Conservation (phyloP, 2,113 vertebrate genomes). For the Catharus bicknelli region DNA sequence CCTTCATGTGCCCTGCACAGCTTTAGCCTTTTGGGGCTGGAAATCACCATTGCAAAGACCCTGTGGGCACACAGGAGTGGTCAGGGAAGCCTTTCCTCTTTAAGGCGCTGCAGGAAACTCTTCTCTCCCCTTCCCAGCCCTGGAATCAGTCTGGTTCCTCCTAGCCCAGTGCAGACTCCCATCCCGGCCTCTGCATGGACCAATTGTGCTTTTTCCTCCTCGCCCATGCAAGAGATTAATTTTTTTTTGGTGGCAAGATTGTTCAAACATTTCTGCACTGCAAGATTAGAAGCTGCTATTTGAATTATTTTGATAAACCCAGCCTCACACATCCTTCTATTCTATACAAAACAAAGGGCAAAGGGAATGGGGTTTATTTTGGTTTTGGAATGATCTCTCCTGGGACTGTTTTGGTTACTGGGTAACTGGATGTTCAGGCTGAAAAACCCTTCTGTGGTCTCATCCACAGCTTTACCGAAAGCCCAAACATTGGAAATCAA, state of each 20-base stretch:
- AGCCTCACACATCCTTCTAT: constrained; percentile 60
- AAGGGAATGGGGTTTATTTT: neutral
- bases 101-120: neutral
- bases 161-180: neutral
- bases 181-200: neutral
- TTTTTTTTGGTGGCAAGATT: neutral
- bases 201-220: neutral
- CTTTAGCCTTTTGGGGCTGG: neutral
- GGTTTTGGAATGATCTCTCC: neutral
- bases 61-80: neutral
- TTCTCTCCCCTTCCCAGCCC: neutral
- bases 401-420: neutral
- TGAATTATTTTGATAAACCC: neutral
- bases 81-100: neutral
- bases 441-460: neutral
- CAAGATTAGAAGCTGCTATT: constrained; percentile 51
- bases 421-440: neutral
- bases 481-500: neutral
- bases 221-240: neutral
- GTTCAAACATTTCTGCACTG: neutral
- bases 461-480: neutral
- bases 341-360: constrained; percentile 46
- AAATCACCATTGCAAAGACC: neutral
- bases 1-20: neutral
- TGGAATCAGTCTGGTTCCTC: neutral